Evolutionary conservation across 1,140 invertebrate species (phyloP), one percentile per base, ranked within the genome.

Genomic region (Euborellia annulipes): DNA sequence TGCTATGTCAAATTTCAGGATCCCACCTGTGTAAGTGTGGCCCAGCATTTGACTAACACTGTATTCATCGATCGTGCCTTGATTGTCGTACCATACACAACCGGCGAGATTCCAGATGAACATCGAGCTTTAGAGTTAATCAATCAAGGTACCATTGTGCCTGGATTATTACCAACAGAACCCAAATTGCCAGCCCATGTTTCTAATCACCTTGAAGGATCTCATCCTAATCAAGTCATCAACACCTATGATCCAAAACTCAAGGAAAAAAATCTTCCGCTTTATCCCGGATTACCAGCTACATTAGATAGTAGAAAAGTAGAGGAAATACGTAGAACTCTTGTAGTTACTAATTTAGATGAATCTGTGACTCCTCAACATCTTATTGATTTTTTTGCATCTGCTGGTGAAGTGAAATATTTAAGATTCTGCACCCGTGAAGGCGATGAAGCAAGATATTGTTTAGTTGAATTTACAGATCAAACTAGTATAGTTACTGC

Each of bases 51-150:
- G 67, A 98, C 91, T 3, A 98, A 98, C 60, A 98, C 93, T 0
- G 94, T 98, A 20, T 98, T 98, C 62, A 96, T 98, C 57, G 95
- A 99, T 61, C 73, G 94, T 48, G 94, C 94, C 6, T 63, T 99
- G 2, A 92, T 98, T 51, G 88, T 98, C 18, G 85, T 93, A 18
- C 93, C 93, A 0, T 82, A 87, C 54, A 66, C 72, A 64, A 77
- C 69, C 64, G 85, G 78, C 20, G 86, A 87, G 52, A 95, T 98
- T 58, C 94, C 93, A 0, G 93, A 97, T 62, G 94, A 98, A 65
- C 81, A 85, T 51, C 79, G 81, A 47, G 93, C 91, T 0, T 63
- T 97, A 39, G 87, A 94, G 62, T 76, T 93, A 57, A 85, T 88
- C 0, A 85, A 82, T 45, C 86, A 89, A 58, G 83, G 84, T 0